Percentiles rank a stretch among this genome's conserved stretches.
Conservation (phyloP, 2,888 invertebrate genomes). For the Notodonta ziczac region DNA sequence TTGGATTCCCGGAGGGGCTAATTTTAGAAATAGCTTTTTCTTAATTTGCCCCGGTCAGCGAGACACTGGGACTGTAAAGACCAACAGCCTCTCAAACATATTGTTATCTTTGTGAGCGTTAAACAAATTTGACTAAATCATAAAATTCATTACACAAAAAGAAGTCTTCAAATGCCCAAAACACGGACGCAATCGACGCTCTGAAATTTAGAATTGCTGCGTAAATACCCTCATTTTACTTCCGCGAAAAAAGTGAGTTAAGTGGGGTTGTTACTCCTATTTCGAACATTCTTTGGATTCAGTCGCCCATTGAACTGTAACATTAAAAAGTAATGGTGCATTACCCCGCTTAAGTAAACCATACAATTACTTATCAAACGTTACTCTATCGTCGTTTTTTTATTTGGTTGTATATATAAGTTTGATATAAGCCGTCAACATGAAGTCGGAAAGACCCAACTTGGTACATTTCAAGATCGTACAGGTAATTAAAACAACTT, state of each 20-base stretch:
- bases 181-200: neutral
- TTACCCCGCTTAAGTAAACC: conserved; percentile 23
- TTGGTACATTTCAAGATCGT: neutral
- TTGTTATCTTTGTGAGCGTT: too few species aligned
- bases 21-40: too few species aligned
- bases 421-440: neutral
- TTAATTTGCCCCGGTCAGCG: too few species aligned
- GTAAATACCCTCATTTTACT: neutral
- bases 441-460: too few species aligned
- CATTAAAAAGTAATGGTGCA: conserved; percentile 35
- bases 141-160: neutral
- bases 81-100: too few species aligned
- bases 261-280: neutral
- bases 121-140: neutral
- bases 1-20: too few species aligned
- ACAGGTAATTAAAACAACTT: conserved; percentile 7
- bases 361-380: conserved; percentile 27
- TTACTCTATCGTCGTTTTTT: too few species aligned
- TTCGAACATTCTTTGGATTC: neutral
- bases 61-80: too few species aligned
- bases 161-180: neutral
- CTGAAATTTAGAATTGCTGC: neutral
- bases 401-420: too few species aligned
- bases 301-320: conserved; percentile 14
- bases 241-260: neutral